Percentiles rank a stretch among this genome's conserved stretches.
phyloP scores from a whole-genome alignment of 2,888 invertebrate species.

The Xestia rhomboidea region DNA sequence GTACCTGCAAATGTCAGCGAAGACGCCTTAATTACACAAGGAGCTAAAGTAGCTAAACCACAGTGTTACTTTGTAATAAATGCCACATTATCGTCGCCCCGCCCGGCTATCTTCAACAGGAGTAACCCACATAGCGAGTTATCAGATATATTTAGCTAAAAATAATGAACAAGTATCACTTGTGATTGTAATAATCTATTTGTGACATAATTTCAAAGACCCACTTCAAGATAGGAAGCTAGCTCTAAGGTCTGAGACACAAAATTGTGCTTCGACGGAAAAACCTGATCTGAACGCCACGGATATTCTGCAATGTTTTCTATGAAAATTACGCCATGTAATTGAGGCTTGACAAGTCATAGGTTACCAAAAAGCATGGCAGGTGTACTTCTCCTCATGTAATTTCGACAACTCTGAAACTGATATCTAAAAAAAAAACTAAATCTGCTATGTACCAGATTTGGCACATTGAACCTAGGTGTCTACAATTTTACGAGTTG shows the following conservation, averaged over 20 bases:
- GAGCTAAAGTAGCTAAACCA: neutral
- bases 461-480: neutral
- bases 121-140: slow-evolving; percentile 67
- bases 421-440: no score
- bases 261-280: neutral
- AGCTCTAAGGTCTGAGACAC: neutral
- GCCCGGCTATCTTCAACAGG: slow-evolving; percentile 61
- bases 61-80: slow-evolving; percentile 21
- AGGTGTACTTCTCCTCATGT: no score
- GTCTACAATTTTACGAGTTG: neutral
- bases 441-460: neutral
- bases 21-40: no score
- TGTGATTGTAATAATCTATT: slow-evolving; percentile 28
- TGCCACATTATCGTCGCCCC: slow-evolving; percentile 56
- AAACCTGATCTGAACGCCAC: neutral
- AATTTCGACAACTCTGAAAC: neutral
- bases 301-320: neutral
- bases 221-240: slow-evolving; percentile 13
- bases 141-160: slow-evolving; percentile 68
- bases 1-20: no score
- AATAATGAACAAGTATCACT: slow-evolving; percentile 57
- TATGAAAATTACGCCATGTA: neutral
- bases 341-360: neutral
- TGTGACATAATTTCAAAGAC: slow-evolving; percentile 30
- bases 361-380: neutral